Percentiles rank a stretch among this genome's conserved stretches.
phyloP scores from a whole-genome alignment of 2,113 vertebrate species.

The Trogon melanurus region DNA sequence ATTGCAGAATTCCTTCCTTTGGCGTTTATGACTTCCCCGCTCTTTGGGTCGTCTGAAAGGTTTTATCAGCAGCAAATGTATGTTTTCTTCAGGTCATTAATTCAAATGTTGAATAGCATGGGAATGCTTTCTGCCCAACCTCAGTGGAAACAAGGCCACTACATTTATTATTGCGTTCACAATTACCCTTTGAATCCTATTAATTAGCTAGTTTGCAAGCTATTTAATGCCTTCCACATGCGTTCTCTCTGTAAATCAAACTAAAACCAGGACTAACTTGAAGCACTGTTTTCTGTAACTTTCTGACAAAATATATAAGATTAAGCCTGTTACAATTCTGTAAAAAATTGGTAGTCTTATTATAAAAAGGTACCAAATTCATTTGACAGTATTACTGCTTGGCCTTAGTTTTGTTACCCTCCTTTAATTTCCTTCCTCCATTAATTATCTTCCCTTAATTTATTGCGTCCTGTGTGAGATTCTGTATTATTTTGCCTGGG shows the following conservation, averaged over 20 bases:
- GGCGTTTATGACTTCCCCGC: neutral
- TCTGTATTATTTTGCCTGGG: conserved; percentile 43
- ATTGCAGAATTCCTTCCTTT: neutral
- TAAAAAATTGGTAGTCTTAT: neutral
- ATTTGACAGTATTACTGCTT: conserved; percentile 4
- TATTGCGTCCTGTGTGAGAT: conserved; percentile 49
- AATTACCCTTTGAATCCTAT: neutral
- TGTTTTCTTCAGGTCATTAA: conserved; percentile 22
- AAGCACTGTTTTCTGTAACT: neutral
- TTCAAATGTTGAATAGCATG: neutral
- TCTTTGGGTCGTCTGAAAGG: conserved; percentile 4
- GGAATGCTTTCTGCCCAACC: neutral
- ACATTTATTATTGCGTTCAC: neutral
- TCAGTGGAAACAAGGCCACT: neutral
- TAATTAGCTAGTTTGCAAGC: neutral
- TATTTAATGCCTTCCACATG: neutral
- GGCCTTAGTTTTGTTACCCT: conserved; percentile 12
- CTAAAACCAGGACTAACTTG: neutral
- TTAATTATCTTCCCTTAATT: conserved; percentile 59
- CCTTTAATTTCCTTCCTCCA: conserved; percentile 67
- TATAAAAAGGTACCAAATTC: neutral
- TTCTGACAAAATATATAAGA: neutral
- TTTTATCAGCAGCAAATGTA: neutral
- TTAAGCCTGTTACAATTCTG: neutral
- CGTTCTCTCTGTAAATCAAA: neutral